Base-by-base conservation (phyloP, 1,140 invertebrate genomes). In the Diploscapter pachys region DNA sequence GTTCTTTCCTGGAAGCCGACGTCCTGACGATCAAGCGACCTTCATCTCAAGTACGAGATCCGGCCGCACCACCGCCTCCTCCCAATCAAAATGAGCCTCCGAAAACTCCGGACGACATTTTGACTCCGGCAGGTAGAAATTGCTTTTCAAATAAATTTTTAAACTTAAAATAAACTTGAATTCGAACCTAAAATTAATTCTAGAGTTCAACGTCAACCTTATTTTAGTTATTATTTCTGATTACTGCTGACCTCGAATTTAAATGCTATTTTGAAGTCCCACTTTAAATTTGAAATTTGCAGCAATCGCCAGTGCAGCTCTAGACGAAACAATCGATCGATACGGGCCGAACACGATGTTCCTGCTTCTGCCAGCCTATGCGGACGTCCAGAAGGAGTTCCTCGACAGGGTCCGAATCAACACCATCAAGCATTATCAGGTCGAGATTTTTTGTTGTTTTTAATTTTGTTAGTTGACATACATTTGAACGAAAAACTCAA, bases 291-390 rank as follows among this genome's bases (percentile, higher is more conserved):
- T 31, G 31, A 31, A 31, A 31, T 31, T 31, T 31, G 31, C 31
- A 31, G 31, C 31, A 31, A 31, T 31, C 31, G 31, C 31, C 31
- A 31, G 31, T 31, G 31, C 81, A 2, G 83, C 83, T 5, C 65
- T 85, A 59, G 84, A 85, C 77, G 83, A 82, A 59, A 82, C 83
- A 9, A 77, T 85, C n/a, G 83, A 85, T 68, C 82, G 79, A 49
- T 85, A 80, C 70, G 83, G 83, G n/a, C 76, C 82, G 31, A 79
- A 85, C 61, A 80, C 66, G 8, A 80, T 85, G 56, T 85, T 80
- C 66, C 63, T 84, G 9, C 62, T 85, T 57, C 64, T 85, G 2
- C 81, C 84, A 11, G 84, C 83, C 5, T 78, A 83, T 78, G 81
- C 81, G n/a, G 83, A 85, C 75, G 80, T 80, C 67, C 84, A 85